A percentile compares a stretch with the other conserved stretches of the same genome.
These are phyloP conservation scores for Eubucco bourcierii DNA, from an alignment of 2,113 vertebrate species.

Conservation along the genomic window DNA sequence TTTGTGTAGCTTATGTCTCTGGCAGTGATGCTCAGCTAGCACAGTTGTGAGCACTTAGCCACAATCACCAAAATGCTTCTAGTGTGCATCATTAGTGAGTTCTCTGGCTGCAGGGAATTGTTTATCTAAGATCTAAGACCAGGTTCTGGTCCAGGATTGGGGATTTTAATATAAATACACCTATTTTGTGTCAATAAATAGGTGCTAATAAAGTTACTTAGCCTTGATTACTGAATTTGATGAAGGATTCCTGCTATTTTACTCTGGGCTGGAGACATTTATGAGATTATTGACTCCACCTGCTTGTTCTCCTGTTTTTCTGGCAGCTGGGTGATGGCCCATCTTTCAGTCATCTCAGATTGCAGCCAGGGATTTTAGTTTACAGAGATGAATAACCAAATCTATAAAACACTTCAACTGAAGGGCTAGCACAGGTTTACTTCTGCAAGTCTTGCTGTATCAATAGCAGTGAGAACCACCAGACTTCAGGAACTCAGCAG, in stretches of 20 bases:
- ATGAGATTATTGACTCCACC: neutral
- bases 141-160: neutral
- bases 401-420: neutral
- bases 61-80: neutral
- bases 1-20: neutral
- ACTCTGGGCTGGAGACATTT: neutral
- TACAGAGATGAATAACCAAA: neutral
- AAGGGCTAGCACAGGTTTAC: neutral
- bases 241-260: neutral
- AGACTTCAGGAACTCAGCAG: neutral
- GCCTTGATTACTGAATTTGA: neutral
- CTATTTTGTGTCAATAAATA: neutral
- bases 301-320: neutral
- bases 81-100: neutral
- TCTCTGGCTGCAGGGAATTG: neutral
- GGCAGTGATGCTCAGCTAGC: neutral
- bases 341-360: neutral
- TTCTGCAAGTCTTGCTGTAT: neutral
- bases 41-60: neutral
- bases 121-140: neutral
- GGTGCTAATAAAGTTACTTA: neutral
- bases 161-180: neutral
- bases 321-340: neutral
- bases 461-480: neutral
- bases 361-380: neutral